phyloP scores from a whole-genome alignment of 2,113 vertebrate species.

The Pygoscelis antarcticus region DNA sequence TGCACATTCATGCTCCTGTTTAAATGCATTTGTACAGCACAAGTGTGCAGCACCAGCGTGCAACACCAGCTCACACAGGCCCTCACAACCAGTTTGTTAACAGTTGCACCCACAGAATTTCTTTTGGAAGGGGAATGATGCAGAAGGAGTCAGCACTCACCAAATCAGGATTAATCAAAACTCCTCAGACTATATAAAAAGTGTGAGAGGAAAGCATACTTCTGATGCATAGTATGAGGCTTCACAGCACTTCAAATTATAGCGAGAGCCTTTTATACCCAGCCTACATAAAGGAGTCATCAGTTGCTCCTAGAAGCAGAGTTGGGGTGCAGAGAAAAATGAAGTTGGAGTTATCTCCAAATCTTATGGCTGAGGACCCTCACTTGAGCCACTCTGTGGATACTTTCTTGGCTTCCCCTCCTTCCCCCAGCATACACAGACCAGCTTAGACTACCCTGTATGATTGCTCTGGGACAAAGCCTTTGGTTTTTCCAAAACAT shows the following conservation, averaged over 20 bases:
- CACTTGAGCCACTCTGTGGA: rapidly evolving
- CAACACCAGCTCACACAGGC: not conserved
- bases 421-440: not conserved
- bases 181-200: not conserved
- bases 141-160: not conserved
- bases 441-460: not conserved
- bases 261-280: not conserved
- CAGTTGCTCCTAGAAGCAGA: not conserved
- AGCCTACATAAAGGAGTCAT: not conserved
- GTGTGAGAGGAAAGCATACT: not conserved
- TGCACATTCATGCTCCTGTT: not conserved
- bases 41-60: not conserved
- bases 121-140: not conserved
- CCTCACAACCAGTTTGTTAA: not conserved
- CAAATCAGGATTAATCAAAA: not conserved
- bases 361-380: not conserved
- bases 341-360: not conserved
- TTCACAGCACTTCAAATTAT: not conserved
- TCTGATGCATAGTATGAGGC: not conserved
- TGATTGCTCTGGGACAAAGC: not conserved
- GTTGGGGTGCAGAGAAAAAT: not conserved
- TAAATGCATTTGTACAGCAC: not conserved
- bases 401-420: not conserved
- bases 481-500: not conserved
- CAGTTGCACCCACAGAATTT: not conserved